Evolutionary conservation across 2,113 vertebrate genomes (phyloP).

Genomic region (Peromyscus polionotus): DNA sequence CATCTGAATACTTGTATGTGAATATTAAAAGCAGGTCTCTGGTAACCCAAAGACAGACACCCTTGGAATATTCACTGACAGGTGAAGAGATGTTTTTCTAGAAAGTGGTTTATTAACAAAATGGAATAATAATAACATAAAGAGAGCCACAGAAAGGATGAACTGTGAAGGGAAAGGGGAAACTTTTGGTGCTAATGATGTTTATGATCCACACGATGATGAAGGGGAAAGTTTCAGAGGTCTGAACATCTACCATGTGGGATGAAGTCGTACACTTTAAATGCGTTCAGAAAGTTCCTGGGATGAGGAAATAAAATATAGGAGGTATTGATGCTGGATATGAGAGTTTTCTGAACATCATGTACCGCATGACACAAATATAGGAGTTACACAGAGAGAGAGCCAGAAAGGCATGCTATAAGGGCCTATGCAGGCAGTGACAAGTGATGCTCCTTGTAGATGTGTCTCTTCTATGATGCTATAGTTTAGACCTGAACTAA

Average conservation of each 20-base stretch:
- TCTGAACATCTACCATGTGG: not conserved
- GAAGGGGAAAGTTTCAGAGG: not conserved
- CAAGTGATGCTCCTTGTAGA: not conserved
- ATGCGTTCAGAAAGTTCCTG: not conserved
- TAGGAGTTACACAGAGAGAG: too few species aligned
- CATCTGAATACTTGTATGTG: too few species aligned
- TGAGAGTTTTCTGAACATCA: not conserved
- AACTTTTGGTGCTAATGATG: not conserved
- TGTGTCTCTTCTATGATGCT: not conserved
- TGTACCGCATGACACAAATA: not conserved
- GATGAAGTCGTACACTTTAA: not conserved
- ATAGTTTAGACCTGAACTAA: not conserved
- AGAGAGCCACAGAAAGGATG: not conserved
- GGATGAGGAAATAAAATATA: not conserved
- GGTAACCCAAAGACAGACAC: too few species aligned
- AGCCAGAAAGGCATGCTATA: not conserved
- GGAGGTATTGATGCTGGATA: not conserved
- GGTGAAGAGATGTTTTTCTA: not conserved
- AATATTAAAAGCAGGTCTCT: too few species aligned
- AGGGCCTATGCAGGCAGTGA: not conserved
- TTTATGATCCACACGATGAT: not conserved
- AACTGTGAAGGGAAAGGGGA: not conserved
- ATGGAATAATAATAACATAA: not conserved
- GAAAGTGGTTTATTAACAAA: not conserved
- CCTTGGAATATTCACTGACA: not conserved